Percentiles rank a stretch among this genome's conserved stretches.
phyloP scores from a whole-genome alignment of 92 coral and sea anemone species.

The Ricordea florida region DNA sequence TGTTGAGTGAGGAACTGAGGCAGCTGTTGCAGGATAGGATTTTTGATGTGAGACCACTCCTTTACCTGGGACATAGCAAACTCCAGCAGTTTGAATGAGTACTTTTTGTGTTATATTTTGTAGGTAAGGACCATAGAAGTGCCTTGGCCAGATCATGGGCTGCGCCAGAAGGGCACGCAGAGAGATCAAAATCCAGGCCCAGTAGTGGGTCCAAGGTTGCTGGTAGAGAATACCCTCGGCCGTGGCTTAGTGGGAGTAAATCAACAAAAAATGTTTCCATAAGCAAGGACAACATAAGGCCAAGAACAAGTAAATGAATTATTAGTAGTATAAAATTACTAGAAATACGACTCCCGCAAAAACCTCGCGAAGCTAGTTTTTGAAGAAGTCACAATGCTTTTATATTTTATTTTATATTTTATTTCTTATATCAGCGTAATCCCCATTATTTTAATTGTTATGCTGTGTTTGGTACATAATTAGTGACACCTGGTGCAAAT shows the following conservation, averaged over 20 bases:
- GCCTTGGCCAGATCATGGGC: conserved; percentile 88
- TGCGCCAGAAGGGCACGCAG: conserved; percentile 60
- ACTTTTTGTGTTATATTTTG: background rate
- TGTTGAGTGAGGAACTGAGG: too few relatives aligned
- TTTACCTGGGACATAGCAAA: background rate
- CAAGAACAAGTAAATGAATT: conserved; percentile 2
- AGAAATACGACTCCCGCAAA: too few relatives aligned
- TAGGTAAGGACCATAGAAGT: conserved; percentile 45
- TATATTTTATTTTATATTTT: too few relatives aligned
- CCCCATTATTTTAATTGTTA: too few relatives aligned
- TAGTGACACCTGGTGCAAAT: too few relatives aligned
- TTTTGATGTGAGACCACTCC: too few relatives aligned
- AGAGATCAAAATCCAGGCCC: conserved; percentile 35
- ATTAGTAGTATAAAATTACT: background rate
- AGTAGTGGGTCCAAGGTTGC: conserved; percentile 60
- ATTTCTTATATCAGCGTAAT: too few relatives aligned
- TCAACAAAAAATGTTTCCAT: conserved; percentile 16
- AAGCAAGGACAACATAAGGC: conserved; percentile 54
- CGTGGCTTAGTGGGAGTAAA: conserved; percentile 82
- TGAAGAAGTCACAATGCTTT: too few relatives aligned
- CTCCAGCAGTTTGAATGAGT: background rate
- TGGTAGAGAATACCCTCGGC: conserved; percentile 76
- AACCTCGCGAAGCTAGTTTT: too few relatives aligned
- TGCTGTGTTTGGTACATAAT: too few relatives aligned
- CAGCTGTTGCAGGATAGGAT: too few relatives aligned